Conservation (phyloP, 2,113 vertebrate species). For the Spermophilus dauricus region DNA sequence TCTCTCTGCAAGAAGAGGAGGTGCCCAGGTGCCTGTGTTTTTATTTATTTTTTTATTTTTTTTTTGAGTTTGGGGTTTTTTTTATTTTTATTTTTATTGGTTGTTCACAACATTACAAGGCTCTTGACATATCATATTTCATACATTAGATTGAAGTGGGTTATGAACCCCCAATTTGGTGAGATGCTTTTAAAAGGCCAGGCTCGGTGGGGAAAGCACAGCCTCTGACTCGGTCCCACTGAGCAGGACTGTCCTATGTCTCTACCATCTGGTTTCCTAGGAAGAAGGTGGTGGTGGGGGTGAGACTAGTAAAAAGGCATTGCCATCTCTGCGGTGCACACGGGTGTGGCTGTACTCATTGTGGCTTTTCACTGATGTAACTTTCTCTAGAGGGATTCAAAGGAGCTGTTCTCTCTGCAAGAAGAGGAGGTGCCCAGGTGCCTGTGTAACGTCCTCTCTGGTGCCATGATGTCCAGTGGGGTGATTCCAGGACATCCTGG, state of each 20-base stretch:
- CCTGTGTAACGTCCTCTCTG: background rate
- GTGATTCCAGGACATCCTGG: background rate
- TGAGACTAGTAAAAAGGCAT: background rate
- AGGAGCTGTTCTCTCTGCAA: background rate
- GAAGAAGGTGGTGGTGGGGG: background rate
- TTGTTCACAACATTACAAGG: too few species aligned
- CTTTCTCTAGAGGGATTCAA: background rate
- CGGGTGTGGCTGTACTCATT: background rate
- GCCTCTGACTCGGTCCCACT: background rate
- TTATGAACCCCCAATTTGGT: too few species aligned
- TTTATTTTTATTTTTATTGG: too few species aligned
- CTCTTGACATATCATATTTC: too few species aligned
- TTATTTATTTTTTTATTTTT: too few species aligned
- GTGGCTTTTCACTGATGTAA: background rate
- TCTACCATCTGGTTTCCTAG: background rate
- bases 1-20: background rate
- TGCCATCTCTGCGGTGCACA: too few species aligned
- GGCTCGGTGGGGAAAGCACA: background rate
- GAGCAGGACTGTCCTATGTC: background rate
- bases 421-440: background rate
- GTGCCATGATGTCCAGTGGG: background rate
- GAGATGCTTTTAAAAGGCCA: background rate
- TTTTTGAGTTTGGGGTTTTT: too few species aligned
- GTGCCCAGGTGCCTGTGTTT: background rate
- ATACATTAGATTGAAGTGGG: too few species aligned